Conservation (phyloP, 2,113 vertebrate species). For the Cepphus grylle region DNA sequence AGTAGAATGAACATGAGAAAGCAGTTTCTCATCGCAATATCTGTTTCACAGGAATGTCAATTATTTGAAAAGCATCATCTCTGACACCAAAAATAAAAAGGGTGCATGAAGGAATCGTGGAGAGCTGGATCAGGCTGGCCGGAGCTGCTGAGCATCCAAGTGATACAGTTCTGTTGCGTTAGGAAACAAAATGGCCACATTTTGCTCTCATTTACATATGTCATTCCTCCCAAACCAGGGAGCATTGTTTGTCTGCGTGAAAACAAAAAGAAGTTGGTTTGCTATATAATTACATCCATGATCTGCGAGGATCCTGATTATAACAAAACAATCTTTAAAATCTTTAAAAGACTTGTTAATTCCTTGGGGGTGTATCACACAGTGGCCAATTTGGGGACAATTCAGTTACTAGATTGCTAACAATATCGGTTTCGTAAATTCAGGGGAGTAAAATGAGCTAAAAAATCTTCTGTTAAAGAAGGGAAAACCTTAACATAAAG, state of each 20-base stretch:
- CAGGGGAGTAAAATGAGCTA: neutral
- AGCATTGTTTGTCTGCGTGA: neutral
- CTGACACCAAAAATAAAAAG: neutral
- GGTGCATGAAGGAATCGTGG: neutral
- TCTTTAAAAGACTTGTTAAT: neutral
- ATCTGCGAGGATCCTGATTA: neutral
- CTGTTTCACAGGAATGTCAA: neutral
- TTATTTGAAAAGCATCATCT: neutral
- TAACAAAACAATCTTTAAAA: neutral
- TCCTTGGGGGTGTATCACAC: neutral
- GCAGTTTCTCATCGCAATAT: neutral
- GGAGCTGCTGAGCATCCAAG: neutral
- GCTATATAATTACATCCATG: constrained; percentile 22
- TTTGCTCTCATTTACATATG: constrained; percentile 31
- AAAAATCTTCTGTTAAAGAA: neutral
- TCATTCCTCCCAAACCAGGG: neutral
- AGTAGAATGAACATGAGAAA: neutral
- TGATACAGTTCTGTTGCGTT: neutral
- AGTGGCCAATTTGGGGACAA: neutral
- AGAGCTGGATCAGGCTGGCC: neutral
- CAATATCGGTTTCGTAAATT: neutral
- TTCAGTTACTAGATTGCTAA: constrained; percentile 3
- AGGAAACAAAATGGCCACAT: neutral
- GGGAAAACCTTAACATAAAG: neutral
- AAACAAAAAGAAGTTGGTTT: constrained; percentile 15